phyloP scores from a whole-genome alignment of 1,140 invertebrate species.

The Drosophila willistoni region DNA sequence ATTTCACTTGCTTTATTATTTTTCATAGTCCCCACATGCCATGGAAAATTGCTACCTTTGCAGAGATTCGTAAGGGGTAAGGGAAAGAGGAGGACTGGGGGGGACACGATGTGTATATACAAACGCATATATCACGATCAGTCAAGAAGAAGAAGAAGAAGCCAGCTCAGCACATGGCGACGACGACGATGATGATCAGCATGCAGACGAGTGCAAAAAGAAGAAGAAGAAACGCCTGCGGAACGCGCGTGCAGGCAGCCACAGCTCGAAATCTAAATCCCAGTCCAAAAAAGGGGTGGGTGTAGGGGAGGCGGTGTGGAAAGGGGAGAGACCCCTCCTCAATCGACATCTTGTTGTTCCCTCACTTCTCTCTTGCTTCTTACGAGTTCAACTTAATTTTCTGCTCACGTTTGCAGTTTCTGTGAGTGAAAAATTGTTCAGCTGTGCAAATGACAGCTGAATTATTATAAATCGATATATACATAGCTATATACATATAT shows the following conservation, averaged over 20 bases:
- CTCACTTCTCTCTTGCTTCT: constrained; percentile 10
- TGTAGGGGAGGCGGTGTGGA: too few relatives aligned
- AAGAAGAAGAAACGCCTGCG: constrained; percentile 51
- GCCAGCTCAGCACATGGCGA: constrained; percentile 74
- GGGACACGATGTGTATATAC: constrained; percentile 13
- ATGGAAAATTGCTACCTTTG: constrained; percentile 82
- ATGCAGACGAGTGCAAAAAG: constrained; percentile 61
- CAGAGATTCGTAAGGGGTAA: constrained; percentile 39
- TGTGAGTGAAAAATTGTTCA: constrained; percentile 74
- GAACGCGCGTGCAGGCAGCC: constrained; percentile 61
- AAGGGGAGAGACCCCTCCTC: constrained; percentile 31
- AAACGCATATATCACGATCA: constrained; percentile 74
- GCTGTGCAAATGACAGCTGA: constrained; percentile 79
- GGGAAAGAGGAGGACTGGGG: background rate
- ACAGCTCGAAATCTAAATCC: constrained; percentile 69
- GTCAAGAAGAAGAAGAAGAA: constrained; percentile 56
- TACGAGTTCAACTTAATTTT: constrained; percentile 73
- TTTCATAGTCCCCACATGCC: constrained; percentile 62
- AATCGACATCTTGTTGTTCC: constrained; percentile 26
- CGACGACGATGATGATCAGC: constrained; percentile 44
- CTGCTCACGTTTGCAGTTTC: constrained; percentile 78
- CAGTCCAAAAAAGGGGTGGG: constrained; percentile 19
- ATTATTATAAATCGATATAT: constrained; percentile 81
- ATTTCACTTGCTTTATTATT: constrained; percentile 65
- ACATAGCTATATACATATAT: too few relatives aligned